phyloP scores from a whole-genome alignment of 1,140 invertebrate genomes.

The Drosophila paulistorum region DNA sequence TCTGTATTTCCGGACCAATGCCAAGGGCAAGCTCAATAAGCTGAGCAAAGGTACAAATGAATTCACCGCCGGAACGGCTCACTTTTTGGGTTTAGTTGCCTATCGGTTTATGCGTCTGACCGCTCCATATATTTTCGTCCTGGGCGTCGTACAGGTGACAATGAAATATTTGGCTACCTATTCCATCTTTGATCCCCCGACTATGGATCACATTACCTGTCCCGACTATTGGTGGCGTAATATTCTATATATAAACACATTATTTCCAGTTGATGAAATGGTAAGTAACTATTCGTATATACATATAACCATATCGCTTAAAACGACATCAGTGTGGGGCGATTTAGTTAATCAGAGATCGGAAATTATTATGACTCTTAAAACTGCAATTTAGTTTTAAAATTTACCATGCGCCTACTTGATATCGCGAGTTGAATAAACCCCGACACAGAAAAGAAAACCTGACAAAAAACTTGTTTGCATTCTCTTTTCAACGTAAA shows the following conservation, averaged over 20 bases:
- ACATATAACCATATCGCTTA: not conserved
- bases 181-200: conserved; percentile 92
- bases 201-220: conserved; percentile 91
- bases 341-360: not conserved
- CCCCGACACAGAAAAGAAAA: not conserved
- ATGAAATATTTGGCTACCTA: conserved; percentile 93
- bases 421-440: not conserved
- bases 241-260: conserved; percentile 91
- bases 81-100: conserved; percentile 90
- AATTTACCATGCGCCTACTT: not conserved
- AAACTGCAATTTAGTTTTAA: not conserved
- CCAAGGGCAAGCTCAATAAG: conserved; percentile 90
- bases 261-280: conserved; percentile 94
- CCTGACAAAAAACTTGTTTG: not conserved
- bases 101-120: conserved; percentile 93
- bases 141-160: conserved; percentile 90
- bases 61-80: conserved; percentile 87
- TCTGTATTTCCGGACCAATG: conserved; percentile 92
- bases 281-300: conserved; percentile 83
- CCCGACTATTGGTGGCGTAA: conserved; percentile 94
- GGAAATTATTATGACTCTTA: not conserved
- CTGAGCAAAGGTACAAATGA: conserved; percentile 89
- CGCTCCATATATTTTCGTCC: conserved; percentile 91
- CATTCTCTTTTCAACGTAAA: not conserved
- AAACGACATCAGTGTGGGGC: not conserved